Evolutionary conservation across 2,888 invertebrate species (phyloP).

Genomic region (Macaria liturata): DNA sequence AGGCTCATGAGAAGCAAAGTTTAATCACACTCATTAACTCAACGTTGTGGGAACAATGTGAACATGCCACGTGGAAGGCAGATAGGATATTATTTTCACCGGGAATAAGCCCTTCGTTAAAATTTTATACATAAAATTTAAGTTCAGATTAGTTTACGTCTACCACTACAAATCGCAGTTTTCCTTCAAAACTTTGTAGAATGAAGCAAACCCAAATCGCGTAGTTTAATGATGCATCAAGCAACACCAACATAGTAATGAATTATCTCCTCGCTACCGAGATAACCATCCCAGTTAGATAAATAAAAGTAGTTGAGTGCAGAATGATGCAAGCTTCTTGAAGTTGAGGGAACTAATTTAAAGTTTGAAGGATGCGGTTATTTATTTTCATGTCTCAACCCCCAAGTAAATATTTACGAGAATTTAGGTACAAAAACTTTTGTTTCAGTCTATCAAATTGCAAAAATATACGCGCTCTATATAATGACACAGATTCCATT

Average conservation of each 20-base stretch:
- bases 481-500: too few species aligned
- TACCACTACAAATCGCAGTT: too few species aligned
- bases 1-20: slow-evolving; percentile 27
- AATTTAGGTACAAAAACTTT: too few species aligned
- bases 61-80: slow-evolving; percentile 29
- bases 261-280: slow-evolving; percentile 23
- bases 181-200: too few species aligned
- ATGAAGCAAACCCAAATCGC: too few species aligned
- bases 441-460: too few species aligned
- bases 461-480: too few species aligned
- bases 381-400: slow-evolving; percentile 42
- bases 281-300: slow-evolving; percentile 22
- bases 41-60: slow-evolving; percentile 30
- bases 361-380: slow-evolving; percentile 54
- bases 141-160: too few species aligned
- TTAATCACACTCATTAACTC: slow-evolving; percentile 34
- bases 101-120: too few species aligned
- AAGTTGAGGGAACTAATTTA: slow-evolving; percentile 58
- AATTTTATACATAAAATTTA: too few species aligned
- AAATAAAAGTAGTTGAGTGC: slow-evolving; percentile 46
- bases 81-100: slow-evolving; percentile 13
- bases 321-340: slow-evolving; percentile 52
- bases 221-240: too few species aligned
- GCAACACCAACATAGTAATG: slow-evolving; percentile 19
- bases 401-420: slow-evolving; percentile 1